Evolutionary conservation across 2,888 invertebrate species (phyloP).

Genomic region (Diarsia dahlii): DNA sequence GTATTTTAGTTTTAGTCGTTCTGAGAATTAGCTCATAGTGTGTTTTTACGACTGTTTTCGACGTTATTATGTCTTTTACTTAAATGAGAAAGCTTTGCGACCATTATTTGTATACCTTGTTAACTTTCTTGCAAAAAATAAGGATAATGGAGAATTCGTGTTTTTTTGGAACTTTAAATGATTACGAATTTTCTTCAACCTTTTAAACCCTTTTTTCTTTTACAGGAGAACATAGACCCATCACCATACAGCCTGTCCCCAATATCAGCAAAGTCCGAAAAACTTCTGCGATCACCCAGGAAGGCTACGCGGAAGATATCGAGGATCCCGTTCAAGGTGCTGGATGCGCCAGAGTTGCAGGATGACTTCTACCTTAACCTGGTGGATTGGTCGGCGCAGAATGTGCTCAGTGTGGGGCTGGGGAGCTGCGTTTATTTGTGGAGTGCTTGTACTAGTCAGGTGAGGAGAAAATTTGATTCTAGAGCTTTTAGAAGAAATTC

Average conservation of each 20-base stretch:
- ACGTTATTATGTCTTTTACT: slow-evolving; percentile 44
- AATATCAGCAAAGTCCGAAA: slow-evolving; percentile 98
- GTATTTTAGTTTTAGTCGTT: slow-evolving; percentile 61
- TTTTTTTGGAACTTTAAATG: neutral
- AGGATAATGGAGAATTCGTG: neutral
- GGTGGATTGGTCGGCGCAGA: slow-evolving; percentile 99
- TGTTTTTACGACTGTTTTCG: slow-evolving; percentile 47
- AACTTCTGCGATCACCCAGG: slow-evolving; percentile 97
- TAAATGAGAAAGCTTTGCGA: slow-evolving; percentile 44
- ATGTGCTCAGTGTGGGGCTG: slow-evolving; percentile 99
- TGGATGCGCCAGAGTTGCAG: slow-evolving; percentile 99
- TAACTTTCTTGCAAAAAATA: slow-evolving; percentile 2
- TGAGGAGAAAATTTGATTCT: slow-evolving; percentile 70
- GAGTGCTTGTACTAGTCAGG: slow-evolving; percentile 99
- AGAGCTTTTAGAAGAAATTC: neutral
- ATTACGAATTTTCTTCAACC: neutral
- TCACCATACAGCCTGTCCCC: slow-evolving; percentile 98
- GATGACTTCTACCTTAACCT: slow-evolving; percentile 99
- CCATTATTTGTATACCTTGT: neutral
- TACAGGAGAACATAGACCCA: slow-evolving; percentile 94
- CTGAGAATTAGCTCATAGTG: slow-evolving; percentile 40
- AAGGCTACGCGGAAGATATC: slow-evolving; percentile 99
- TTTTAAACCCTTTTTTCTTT: slow-evolving; percentile 68
- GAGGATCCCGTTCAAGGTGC: slow-evolving; percentile 99
- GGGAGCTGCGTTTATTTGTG: slow-evolving; percentile 99